A percentile compares a stretch with the other conserved stretches of the same genome.
phyloP scores from a whole-genome alignment of 2,888 invertebrate genomes.

The Phaonia tiefii region DNA sequence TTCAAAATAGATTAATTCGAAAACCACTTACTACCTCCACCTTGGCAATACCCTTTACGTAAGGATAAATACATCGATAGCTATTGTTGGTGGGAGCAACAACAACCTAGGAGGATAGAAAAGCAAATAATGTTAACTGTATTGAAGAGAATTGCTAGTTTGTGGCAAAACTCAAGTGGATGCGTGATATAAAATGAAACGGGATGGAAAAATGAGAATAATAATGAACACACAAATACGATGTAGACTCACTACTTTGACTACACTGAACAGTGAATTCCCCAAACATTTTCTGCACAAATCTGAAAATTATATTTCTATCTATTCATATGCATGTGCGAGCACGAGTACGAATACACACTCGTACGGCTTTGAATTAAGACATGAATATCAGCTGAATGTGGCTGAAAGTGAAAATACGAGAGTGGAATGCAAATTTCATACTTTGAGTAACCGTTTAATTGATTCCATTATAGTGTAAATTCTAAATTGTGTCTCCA shows the following conservation, averaged over 20 bases:
- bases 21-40: too few species aligned
- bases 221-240: not conserved
- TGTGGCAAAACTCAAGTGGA: not conserved
- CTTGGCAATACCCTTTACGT: too few species aligned
- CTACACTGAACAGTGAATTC: conserved; percentile 31
- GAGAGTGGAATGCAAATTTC: too few species aligned
- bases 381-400: not conserved
- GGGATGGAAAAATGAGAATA: not conserved
- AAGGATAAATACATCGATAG: too few species aligned
- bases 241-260: too few species aligned
- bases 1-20: too few species aligned
- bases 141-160: not conserved
- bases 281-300: conserved; percentile 23
- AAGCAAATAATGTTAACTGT: not conserved
- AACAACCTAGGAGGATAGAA: not conserved
- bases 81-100: too few species aligned
- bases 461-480: too few species aligned
- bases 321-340: conserved; percentile 12
- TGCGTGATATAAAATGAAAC: not conserved
- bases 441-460: too few species aligned
- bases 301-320: conserved; percentile 21
- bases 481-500: too few species aligned
- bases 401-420: too few species aligned
- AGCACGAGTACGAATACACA: too few species aligned
- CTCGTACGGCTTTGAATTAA: not conserved